Evolutionary conservation across 2,797 vertebrate genomes (phyloP), one percentile per base, ranked within the genome.

Genomic region (Thripadectes ignobilis): DNA sequence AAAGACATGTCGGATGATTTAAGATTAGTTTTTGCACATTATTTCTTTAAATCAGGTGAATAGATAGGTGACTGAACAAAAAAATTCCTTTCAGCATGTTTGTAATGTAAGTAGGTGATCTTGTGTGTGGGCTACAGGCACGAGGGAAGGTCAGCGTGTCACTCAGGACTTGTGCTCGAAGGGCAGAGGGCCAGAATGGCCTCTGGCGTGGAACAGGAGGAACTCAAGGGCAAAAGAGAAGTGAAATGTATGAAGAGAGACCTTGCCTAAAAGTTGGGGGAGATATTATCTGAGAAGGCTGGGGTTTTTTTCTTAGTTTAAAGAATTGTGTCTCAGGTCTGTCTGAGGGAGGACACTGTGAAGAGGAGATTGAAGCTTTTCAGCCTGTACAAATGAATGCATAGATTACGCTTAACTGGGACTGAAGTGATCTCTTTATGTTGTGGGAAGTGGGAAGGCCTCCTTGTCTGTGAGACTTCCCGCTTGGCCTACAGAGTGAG

Each of bases 131-230:
- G 18, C 19, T 81, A 8, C 21, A n/a, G 41, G 52, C 63, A 17
- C 0, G 2, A 23, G 10, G 29, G 43, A 34, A 29, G 26, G 30
- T 38, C 14, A 0, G 0, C 27, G 15, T 62, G 11, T 39, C 4
- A 3, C 24, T 66, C 39, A 16, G 49, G 30, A 55, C 5, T 4
- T 88, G 12, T 39, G 12, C 39, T 77, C 1, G 1, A 34, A 46
- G 38, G 18, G 39, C 65, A n/a, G 8, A 20, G 1, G 8, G 19
- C 32, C 38, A 43, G 49, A 65, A 30, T n/a, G 6, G 18, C 17
- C 46, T 79, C 46, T 65, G 65, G 46, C 0, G 0, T 66, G 36
- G 51, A 66, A 3, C 8, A 13, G n/a, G 72, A 66, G 14, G 3
- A 49, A 79, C 22, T 89, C 21, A 32, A 3, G 23, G 26, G 7